A percentile compares a stretch with the other conserved stretches of the same genome.
These are phyloP conservation scores for Physella acuta DNA, from an alignment of 1,140 invertebrate genomes.

Conservation along the genomic window DNA sequence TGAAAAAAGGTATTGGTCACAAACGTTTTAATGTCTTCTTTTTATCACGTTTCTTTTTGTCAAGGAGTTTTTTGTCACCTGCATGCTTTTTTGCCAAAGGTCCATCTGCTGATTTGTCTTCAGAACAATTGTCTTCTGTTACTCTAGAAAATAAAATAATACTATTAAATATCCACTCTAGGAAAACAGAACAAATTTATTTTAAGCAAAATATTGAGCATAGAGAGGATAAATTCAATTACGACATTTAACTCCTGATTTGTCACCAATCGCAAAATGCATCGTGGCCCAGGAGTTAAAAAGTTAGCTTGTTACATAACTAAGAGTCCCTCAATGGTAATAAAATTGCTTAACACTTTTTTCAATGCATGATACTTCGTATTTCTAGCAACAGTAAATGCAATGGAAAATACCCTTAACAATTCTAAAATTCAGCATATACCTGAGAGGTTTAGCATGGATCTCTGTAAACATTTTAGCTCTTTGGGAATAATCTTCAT, in stretches of 20 bases:
- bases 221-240: too few species aligned
- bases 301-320: background rate
- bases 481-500: constrained; percentile 85
- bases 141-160: constrained; percentile 23
- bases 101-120: constrained; percentile 61
- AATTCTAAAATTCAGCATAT: constrained; percentile 8
- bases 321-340: background rate
- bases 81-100: constrained; percentile 82
- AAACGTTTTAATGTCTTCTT: constrained; percentile 84
- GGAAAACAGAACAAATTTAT: too few species aligned
- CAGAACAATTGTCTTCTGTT: constrained; percentile 30
- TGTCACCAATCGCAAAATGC: too few species aligned
- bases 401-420: background rate
- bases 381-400: background rate
- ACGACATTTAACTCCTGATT: too few species aligned
- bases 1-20: constrained; percentile 66
- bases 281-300: too few species aligned
- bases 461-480: constrained; percentile 94
- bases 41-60: constrained; percentile 75
- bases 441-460: constrained; percentile 70
- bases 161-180: too few species aligned
- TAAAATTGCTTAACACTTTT: background rate
- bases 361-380: background rate
- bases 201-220: too few species aligned
- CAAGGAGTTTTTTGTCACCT: constrained; percentile 75